Conservation (phyloP, 1,140 invertebrate species). For the Luehdorfia chinensis region DNA sequence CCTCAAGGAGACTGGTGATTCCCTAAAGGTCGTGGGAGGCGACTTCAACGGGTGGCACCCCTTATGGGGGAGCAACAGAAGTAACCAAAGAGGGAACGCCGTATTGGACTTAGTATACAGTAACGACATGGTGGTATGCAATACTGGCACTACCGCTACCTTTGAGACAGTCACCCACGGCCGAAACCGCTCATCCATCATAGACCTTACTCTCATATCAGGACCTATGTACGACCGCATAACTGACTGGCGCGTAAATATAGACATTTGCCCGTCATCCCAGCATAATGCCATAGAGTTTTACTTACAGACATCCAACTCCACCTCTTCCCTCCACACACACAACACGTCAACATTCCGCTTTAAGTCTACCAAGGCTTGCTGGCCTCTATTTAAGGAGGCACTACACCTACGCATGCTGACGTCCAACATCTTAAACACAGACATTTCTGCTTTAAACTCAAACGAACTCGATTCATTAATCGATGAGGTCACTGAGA, state of each 20-base stretch:
- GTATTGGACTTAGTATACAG: not conserved
- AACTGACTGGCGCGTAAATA: constrained; percentile 2
- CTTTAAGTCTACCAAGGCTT: too few species aligned
- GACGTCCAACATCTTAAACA: too few species aligned
- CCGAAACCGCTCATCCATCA: not conserved
- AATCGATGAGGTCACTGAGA: too few species aligned
- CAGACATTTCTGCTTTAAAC: too few species aligned
- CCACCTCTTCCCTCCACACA: not conserved
- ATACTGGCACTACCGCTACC: not conserved
- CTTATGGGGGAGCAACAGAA: constrained; percentile 1
- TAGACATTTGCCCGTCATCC: constrained; percentile 4
- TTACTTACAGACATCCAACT: not conserved
- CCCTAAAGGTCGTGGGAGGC: constrained; percentile 6
- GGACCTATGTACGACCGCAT: not conserved
- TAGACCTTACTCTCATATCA: constrained; percentile 3
- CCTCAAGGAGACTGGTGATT: not conserved
- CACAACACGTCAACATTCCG: too few species aligned
- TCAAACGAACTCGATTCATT: too few species aligned
- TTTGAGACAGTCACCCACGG: constrained; percentile 11
- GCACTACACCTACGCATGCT: too few species aligned
- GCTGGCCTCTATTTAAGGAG: too few species aligned
- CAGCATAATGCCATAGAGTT: constrained; percentile 16
- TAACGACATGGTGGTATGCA: constrained; percentile 1
- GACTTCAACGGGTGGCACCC: too few species aligned
- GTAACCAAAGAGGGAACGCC: constrained; percentile 8